Percentiles rank a stretch among this genome's conserved stretches.
These are phyloP conservation scores for Papilio polyxenes DNA, from an alignment of 1,140 invertebrate genomes.

Conservation along the genomic window DNA sequence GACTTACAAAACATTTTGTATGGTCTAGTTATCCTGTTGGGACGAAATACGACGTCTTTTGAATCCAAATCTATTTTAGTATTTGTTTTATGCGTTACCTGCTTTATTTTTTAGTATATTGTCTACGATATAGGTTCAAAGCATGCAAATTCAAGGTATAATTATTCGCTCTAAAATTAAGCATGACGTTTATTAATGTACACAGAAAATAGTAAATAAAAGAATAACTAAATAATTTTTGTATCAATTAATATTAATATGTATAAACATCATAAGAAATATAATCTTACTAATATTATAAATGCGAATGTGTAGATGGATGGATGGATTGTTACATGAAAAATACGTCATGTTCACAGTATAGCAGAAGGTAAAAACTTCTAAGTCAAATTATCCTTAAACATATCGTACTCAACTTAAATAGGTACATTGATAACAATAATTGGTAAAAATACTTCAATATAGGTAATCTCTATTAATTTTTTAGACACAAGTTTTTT, in stretches of 20 bases:
- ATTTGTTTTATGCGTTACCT: background rate
- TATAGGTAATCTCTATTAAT: background rate
- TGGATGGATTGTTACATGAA: no score
- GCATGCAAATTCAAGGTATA: no score
- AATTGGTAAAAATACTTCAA: background rate
- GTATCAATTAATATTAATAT: no score
- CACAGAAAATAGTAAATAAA: no score
- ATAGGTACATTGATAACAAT: background rate
- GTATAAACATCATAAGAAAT: background rate
- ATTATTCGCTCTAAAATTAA: no score
- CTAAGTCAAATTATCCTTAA: background rate
- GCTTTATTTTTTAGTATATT: background rate
- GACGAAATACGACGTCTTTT: background rate
- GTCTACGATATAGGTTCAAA: background rate
- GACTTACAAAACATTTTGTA: conserved; percentile 24
- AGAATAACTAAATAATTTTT: no score
- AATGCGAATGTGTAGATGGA: no score
- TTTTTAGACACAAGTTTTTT: background rate
- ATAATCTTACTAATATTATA: background rate
- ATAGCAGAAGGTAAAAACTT: background rate
- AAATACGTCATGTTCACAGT: no score
- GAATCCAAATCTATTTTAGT: background rate
- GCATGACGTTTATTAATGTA: background rate
- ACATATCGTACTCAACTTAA: background rate
- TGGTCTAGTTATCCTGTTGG: conserved; percentile 19